Conservation (phyloP, 2,113 vertebrate species). For the Motacilla tschutschensis region DNA sequence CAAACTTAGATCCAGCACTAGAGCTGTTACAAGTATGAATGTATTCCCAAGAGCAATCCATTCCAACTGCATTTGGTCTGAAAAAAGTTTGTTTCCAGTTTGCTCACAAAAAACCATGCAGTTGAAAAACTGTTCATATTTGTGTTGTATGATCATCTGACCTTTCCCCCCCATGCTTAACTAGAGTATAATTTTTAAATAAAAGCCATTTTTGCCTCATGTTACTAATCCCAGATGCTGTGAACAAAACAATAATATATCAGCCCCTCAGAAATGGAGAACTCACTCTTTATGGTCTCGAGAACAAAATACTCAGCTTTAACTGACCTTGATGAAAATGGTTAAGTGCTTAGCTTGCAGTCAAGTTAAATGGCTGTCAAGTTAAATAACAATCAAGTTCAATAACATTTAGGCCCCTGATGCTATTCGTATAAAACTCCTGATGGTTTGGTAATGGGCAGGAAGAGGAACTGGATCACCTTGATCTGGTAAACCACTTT, state of each 20-base stretch:
- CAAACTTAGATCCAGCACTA: neutral
- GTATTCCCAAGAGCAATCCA: neutral
- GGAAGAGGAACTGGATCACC: neutral
- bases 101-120: neutral
- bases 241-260: neutral
- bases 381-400: neutral
- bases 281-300: neutral
- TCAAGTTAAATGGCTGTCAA: neutral
- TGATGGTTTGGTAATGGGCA: neutral
- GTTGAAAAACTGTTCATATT: neutral
- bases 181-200: neutral
- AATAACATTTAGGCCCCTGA: neutral
- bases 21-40: neutral
- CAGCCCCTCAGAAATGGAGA: neutral
- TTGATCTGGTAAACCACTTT: neutral
- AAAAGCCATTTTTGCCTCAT: neutral
- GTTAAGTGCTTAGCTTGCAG: neutral
- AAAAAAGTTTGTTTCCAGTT: neutral
- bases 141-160: slow-evolving; percentile 9
- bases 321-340: neutral
- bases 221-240: neutral
- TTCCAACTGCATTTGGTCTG: neutral
- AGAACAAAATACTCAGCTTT: neutral
- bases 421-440: neutral
- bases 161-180: neutral